Evolutionary conservation across 53 echinoderm and acorn worm genomes (phyloP), one percentile per base, ranked within the genome.

Genomic region (Mesocentrotus franciscanus): DNA sequence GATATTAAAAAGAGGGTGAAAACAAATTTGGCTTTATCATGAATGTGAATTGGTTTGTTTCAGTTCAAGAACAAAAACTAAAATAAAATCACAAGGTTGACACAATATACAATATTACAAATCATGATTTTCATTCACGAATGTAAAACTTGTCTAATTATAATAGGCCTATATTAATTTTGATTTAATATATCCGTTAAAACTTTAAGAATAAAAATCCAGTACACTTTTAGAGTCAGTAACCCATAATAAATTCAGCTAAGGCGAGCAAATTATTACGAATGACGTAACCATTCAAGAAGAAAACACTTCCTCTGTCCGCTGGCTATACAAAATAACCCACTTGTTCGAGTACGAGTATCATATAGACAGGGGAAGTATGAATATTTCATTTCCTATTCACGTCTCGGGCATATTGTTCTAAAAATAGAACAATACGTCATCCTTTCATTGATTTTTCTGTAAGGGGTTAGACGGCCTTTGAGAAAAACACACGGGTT

Each of bases 311-410:
- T 84, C 84, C 39, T 84, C 55, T 84, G 16, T 84, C 84, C 84
- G 8, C 84, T 24, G 49, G 84, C 49, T 49, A 84, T 84, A 84
- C 84, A 84, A 84, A 81, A 22, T 29, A 84, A 42, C 84, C 84
- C 39, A 84, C 84, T 84, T 84, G 55, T 22, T 84, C 39, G 24
- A 84, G 20, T 17, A 39, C 55, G 49, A 22, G 84, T 84, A 55
- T 84, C 22, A 49, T 84, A 22, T 20, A 84, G 84, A 20, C 0
- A 22, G 9, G 39, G 55, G 84, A 84, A 76, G 42, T 84, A 84
- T 84, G 84, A 84, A 84, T 84, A 84, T 84, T 84, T 42, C 84
- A 84, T 84, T 8, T 84, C 76, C 84, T 84, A 24, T 84, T 84
- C 49, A 22, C 55, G 49, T 84, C 84, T 39, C 49, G 49, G 84